Percentiles rank a stretch among this genome's conserved stretches.
These are phyloP conservation scores for Nothoprocta pentlandii DNA, from an alignment of 2,113 vertebrate genomes.

Conservation along the genomic window DNA sequence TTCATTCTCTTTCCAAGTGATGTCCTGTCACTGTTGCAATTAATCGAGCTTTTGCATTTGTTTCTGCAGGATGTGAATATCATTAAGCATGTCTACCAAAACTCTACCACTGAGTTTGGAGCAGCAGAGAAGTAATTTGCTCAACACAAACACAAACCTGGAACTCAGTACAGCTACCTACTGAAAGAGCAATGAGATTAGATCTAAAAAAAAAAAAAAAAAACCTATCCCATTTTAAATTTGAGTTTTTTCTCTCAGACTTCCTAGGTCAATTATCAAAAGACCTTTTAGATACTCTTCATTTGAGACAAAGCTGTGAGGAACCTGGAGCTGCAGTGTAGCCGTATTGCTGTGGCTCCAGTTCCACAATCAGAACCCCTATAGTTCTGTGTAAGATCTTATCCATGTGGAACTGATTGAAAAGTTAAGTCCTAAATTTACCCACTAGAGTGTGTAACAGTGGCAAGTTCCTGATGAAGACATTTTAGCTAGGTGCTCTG, in stretches of 20 bases:
- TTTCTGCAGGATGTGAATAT: neutral
- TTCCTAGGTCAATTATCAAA: neutral
- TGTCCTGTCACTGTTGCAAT: neutral
- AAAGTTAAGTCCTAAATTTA: conserved; percentile 9
- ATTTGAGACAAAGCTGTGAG: neutral
- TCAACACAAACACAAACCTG: fast-evolving
- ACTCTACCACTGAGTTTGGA: neutral
- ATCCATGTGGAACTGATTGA: neutral
- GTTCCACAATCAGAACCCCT: neutral
- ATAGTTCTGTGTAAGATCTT: neutral
- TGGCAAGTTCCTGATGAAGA: neutral
- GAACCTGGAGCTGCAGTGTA: neutral
- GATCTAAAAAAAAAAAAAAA: neutral
- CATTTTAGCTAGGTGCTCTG: neutral
- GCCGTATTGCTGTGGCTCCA: fast-evolving
- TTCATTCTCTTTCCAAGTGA: neutral
- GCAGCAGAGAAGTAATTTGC: neutral
- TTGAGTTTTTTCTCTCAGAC: neutral
- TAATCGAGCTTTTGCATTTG: neutral
- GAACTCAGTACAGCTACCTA: neutral
- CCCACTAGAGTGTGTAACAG: neutral
- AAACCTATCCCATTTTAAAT: neutral
- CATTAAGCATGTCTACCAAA: neutral
- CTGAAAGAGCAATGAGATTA: neutral
- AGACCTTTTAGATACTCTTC: neutral